Base-by-base conservation (phyloP, 2,113 vertebrate species). In the Syrmaticus mikado region DNA sequence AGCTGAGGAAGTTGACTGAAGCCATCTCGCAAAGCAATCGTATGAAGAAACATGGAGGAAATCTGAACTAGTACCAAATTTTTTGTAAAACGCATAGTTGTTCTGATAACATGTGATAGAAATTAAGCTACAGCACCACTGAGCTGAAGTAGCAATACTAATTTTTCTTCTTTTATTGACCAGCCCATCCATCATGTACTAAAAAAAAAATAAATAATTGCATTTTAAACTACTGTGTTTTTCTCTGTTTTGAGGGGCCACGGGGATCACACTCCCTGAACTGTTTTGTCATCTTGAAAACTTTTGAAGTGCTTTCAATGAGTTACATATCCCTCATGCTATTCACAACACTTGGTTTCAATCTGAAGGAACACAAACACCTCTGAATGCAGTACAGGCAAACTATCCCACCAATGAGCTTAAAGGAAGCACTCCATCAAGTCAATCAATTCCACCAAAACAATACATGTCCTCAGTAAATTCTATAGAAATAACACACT, bases 361-460 rank as follows among this genome's bases (percentile, higher is more conserved):
- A 38, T 13, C 2, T 1, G 5, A 16, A 8, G 1, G 2, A 18
- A 30, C 15, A 41, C 36, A 60, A 24, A 1, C 32, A 14, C 6
- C 0, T 4, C 2, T 50, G 48, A 55, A 46, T 25, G 21, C 0
- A 0, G 34, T 8, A 38, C 19, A 74, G 40, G 76, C 8, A n/a
- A 17, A 16, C 36, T 30, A 32, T 40, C 38, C 4, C 0, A 38
- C 38, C 1, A 3, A 34, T 3, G 60, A 34, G n/a, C n/a, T 18
- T 1, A 10, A n/a, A 27, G 28, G 19, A 65, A 36, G 38, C 25
- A 28, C 55, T 68, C 48, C 32, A 60, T 4, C 22, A 24, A 13
- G 15, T 16, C 66, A n/a, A 4, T 18, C 12, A 2, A 40, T 41
- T 72, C 55, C 62, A 28, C 62, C 68, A 12, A 7, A 52, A 75